Evolutionary conservation across 2,113 vertebrate genomes (phyloP).

Genomic region (Catharus bicknelli): DNA sequence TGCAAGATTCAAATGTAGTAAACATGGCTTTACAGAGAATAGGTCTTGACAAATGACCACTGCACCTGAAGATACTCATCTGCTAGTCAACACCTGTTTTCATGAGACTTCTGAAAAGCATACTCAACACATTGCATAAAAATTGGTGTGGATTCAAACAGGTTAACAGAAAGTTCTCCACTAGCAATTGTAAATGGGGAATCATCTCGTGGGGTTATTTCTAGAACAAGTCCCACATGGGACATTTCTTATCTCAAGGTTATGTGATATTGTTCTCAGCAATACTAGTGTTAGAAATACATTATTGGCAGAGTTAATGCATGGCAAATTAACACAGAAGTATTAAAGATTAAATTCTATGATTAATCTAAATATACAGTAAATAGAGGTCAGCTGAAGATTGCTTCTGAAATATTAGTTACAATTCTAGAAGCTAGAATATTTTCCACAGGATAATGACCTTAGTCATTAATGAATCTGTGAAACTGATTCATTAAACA

Average conservation of each 20-base stretch:
- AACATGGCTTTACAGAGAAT: background rate
- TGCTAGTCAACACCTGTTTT: background rate
- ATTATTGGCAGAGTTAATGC: background rate
- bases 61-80: background rate
- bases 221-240: conserved; percentile 1
- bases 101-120: background rate
- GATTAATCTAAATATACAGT: background rate
- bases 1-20: background rate
- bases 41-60: background rate
- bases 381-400: background rate
- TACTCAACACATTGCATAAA: background rate
- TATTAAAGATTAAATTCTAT: background rate
- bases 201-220: background rate
- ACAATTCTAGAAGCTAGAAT: background rate
- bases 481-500: background rate
- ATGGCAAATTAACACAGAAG: background rate
- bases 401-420: background rate
- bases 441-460: background rate
- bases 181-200: background rate
- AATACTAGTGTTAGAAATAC: conserved; percentile 4
- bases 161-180: background rate
- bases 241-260: conserved; percentile 26
- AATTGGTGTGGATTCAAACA: background rate
- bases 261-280: background rate
- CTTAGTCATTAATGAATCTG: background rate